A percentile compares a stretch with the other conserved stretches of the same genome.
phyloP scores from a whole-genome alignment of 1,140 invertebrate species.

The Halotydeus destructor region DNA sequence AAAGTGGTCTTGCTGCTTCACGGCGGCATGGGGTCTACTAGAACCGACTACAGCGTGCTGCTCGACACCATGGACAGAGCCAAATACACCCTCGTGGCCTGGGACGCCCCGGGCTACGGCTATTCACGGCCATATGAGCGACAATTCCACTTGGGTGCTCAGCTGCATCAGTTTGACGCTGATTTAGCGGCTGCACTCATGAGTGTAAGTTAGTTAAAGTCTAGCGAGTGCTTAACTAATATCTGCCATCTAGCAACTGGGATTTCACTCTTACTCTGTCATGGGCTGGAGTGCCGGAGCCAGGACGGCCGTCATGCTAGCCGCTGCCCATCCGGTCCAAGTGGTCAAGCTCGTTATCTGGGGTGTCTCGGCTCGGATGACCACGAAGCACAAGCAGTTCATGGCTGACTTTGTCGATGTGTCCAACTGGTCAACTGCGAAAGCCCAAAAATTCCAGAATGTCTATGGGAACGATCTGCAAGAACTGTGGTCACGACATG shows the following conservation, averaged over 20 bases:
- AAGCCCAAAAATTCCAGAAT: background rate
- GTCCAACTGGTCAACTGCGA: too few relatives aligned
- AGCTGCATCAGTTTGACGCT: slow-evolving; percentile 52
- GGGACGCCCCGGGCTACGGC: slow-evolving; percentile 74
- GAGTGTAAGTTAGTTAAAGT: slow-evolving; percentile 42
- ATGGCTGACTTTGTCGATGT: too few relatives aligned
- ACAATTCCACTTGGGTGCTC: slow-evolving; percentile 44
- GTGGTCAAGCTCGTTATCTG: slow-evolving; percentile 51
- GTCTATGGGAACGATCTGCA: slow-evolving; percentile 1
- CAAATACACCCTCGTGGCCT: slow-evolving; percentile 39
- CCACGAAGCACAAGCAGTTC: too few relatives aligned
- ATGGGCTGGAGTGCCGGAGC: slow-evolving; percentile 77
- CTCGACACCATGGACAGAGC: slow-evolving; percentile 22
- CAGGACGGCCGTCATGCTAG: slow-evolving; percentile 48
- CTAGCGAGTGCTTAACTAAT: slow-evolving; percentile 2
- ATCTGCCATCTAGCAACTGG: slow-evolving; percentile 27
- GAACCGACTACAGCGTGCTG: slow-evolving; percentile 23
- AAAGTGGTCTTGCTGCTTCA: slow-evolving; percentile 47
- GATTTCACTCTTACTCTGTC: slow-evolving; percentile 46
- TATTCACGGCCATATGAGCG: slow-evolving; percentile 52
- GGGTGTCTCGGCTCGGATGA: slow-evolving; percentile 56
- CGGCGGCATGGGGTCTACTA: slow-evolving; percentile 41
- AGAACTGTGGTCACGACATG: background rate
- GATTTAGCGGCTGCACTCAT: slow-evolving; percentile 42
- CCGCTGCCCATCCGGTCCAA: slow-evolving; percentile 38